Conservation (phyloP, 2,113 vertebrate genomes). For the Alouatta palliata region DNA sequence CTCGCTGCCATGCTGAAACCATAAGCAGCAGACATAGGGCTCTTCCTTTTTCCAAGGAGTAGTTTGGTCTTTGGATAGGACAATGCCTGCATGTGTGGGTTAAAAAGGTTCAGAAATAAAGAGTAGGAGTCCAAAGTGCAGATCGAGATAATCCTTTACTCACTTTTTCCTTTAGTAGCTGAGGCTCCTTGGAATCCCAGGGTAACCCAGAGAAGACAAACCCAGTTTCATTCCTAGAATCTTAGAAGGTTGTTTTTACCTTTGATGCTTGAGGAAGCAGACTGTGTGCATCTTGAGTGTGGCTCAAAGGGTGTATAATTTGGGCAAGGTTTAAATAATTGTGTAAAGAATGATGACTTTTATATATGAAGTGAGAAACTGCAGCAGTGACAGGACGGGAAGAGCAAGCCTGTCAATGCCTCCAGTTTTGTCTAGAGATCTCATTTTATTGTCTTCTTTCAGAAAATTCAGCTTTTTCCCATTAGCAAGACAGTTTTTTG, state of each 20-base stretch:
- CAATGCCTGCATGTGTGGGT: neutral
- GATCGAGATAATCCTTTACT: neutral
- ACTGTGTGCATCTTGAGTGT: neutral
- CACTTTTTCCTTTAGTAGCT: neutral
- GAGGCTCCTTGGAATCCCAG: neutral
- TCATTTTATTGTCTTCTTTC: constrained; percentile 35
- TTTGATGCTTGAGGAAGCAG: neutral
- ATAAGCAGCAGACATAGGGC: neutral
- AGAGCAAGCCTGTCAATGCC: neutral
- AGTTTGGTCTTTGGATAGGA: neutral
- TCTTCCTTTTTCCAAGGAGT: neutral
- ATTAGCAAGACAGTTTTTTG: constrained; percentile 10
- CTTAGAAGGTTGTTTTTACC: neutral
- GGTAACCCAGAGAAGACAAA: constrained; percentile 16
- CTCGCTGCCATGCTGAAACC: neutral
- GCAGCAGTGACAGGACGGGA: neutral
- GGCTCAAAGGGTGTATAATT: neutral
- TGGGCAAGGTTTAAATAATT: neutral
- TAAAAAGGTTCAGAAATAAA: neutral
- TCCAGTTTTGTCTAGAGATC: neutral
- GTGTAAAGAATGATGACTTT: neutral
- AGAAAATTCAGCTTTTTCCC: neutral
- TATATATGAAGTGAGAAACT: neutral
- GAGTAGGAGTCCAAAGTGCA: neutral
- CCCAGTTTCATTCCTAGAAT: neutral